phyloP scores from a whole-genome alignment of 2,797 vertebrate species.

The Accipiter minullus region DNA sequence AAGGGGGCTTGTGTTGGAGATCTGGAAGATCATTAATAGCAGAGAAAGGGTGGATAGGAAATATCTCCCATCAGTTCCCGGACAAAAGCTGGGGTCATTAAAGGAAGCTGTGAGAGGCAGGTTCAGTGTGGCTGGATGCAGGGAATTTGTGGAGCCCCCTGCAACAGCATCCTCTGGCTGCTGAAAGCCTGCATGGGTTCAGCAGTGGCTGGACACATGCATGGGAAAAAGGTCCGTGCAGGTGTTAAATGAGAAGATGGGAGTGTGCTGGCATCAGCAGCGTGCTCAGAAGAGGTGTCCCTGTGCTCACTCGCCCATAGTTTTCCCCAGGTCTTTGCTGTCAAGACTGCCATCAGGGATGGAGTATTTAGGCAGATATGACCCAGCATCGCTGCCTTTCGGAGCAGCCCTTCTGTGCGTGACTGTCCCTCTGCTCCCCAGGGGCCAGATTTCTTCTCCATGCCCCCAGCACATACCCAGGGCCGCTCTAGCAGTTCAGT shows the following conservation, averaged over 20 bases:
- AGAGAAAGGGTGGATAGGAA: neutral
- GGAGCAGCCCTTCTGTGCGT: neutral
- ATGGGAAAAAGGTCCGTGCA: fast-evolving
- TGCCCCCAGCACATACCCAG: fast-evolving
- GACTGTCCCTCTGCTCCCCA: no score
- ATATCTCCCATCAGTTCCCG: fast-evolving
- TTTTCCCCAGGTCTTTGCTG: neutral
- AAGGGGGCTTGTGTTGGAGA: neutral
- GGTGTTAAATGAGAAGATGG: neutral
- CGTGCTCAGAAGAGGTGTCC: neutral
- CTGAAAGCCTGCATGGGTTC: neutral
- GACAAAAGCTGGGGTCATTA: neutral
- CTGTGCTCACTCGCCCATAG: fast-evolving
- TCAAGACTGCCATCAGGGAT: neutral
- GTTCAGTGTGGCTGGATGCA: neutral
- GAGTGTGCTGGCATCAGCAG: neutral
- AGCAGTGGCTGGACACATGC: neutral
- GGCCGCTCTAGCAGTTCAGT: neutral
- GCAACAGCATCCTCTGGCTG: neutral
- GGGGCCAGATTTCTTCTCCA: neutral
- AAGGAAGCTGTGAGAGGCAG: neutral
- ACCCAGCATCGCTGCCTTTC: neutral
- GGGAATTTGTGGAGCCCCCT: neutral
- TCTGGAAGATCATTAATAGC: neutral
- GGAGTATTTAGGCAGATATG: neutral